phyloP scores from a whole-genome alignment of 2,888 invertebrate species.

The Lapara coniferarum region DNA sequence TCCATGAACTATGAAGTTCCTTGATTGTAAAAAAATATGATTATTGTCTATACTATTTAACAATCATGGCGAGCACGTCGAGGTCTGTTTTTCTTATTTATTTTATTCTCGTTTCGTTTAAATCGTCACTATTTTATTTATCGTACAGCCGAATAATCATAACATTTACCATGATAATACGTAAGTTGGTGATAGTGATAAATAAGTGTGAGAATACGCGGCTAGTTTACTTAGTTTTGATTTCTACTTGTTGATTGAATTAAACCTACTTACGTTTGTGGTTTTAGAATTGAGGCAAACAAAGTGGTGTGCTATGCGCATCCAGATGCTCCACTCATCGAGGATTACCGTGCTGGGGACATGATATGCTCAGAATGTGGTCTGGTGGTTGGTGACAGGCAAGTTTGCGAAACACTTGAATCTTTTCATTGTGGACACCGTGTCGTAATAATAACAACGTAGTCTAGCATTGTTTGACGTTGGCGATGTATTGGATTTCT shows the following conservation, averaged over 20 bases:
- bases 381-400: slow-evolving; percentile 99
- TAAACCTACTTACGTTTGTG: slow-evolving; percentile 68
- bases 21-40: slow-evolving; percentile 34
- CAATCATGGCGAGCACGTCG: slow-evolving; percentile 87
- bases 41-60: slow-evolving; percentile 60
- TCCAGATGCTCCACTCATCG: slow-evolving; percentile 97
- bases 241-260: slow-evolving; percentile 66
- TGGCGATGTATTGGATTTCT: slow-evolving; percentile 55
- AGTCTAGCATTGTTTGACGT: slow-evolving; percentile 39
- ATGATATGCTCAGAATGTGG: slow-evolving; percentile 99
- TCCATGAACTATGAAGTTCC: slow-evolving; percentile 23
- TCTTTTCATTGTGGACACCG: slow-evolving; percentile 49
- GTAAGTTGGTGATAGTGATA: slow-evolving; percentile 55
- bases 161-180: slow-evolving; percentile 50
- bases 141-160: slow-evolving; percentile 50
- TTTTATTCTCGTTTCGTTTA: slow-evolving; percentile 59
- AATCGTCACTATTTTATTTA: slow-evolving; percentile 47
- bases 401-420: slow-evolving; percentile 59
- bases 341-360: slow-evolving; percentile 99
- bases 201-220: slow-evolving; percentile 40
- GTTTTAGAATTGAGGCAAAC: slow-evolving; percentile 87
- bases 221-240: slow-evolving; percentile 48
- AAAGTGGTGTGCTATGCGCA: slow-evolving; percentile 96
- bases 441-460: slow-evolving; percentile 55
- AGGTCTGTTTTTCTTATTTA: slow-evolving; percentile 82